phyloP scores from a whole-genome alignment of 2,888 invertebrate species.

The Hofmannophila pseudospretella region DNA sequence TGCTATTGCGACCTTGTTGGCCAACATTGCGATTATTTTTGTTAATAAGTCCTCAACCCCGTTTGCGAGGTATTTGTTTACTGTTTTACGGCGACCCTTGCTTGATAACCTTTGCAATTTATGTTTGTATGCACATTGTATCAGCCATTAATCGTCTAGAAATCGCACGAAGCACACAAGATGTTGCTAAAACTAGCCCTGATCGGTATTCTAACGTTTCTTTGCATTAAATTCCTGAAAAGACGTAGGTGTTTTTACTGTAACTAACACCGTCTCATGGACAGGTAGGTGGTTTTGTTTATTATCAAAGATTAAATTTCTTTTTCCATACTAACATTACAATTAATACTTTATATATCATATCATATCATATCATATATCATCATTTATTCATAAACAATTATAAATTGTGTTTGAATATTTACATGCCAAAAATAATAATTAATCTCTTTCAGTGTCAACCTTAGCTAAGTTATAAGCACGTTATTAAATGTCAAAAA shows the following conservation, averaged over 20 bases:
- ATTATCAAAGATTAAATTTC: too few species aligned
- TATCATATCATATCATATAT: too few species aligned
- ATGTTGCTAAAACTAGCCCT: slow-evolving; percentile 63
- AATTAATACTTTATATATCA: too few species aligned
- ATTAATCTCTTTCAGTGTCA: too few species aligned
- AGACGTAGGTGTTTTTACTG: slow-evolving; percentile 28
- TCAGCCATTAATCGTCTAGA: slow-evolving; percentile 1
- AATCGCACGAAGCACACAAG: slow-evolving; percentile 10
- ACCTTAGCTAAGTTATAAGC: too few species aligned
- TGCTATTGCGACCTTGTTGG: slow-evolving; percentile 20
- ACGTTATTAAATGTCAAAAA: too few species aligned
- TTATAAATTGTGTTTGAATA: too few species aligned
- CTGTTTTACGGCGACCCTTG: slow-evolving; percentile 23
- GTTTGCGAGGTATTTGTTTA: slow-evolving; percentile 19
- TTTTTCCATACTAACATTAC: too few species aligned
- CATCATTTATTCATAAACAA: too few species aligned
- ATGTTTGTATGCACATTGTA: slow-evolving; percentile 9
- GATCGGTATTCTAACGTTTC: slow-evolving; percentile 53
- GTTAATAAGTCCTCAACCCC: slow-evolving; percentile 30
- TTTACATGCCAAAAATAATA: too few species aligned
- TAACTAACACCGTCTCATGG: too few species aligned
- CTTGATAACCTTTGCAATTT: slow-evolving; percentile 28
- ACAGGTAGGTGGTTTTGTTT: too few species aligned
- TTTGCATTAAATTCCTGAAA: slow-evolving; percentile 57
- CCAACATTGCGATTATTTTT: slow-evolving; percentile 21